These are phyloP conservation scores for Thunnus thynnus DNA, from an alignment of 2,113 vertebrate genomes.

Conservation along the genomic window DNA sequence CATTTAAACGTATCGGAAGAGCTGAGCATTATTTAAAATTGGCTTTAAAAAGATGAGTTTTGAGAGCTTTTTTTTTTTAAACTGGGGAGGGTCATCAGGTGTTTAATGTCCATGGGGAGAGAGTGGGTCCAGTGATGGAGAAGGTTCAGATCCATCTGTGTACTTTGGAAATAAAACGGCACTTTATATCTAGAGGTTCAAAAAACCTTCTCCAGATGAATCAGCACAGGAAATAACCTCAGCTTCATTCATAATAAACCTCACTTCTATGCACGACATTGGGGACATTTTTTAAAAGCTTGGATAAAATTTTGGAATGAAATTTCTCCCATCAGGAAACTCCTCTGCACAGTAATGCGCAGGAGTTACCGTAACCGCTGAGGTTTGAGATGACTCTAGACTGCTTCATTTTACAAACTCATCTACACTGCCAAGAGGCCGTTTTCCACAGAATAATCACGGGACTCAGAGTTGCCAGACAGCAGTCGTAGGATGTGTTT, in stretches of 20 bases:
- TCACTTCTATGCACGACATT: not conserved
- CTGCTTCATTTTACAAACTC: conserved; percentile 25
- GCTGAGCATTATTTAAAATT: no score
- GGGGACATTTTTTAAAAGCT: conserved; percentile 8
- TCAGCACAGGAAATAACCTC: not conserved
- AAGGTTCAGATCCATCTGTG: no score
- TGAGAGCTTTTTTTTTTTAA: no score
- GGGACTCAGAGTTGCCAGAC: conserved; percentile 18
- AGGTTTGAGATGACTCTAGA: conserved; percentile 19
- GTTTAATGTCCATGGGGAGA: no score
- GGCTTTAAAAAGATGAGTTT: no score
- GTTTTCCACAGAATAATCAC: conserved; percentile 28
- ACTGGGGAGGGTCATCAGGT: no score
- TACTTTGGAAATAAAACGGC: not conserved
- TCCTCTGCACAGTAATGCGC: not conserved
- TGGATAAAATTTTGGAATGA: conserved; percentile 2
- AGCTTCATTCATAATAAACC: not conserved
- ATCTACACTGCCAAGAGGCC: conserved; percentile 12
- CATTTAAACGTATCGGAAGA: no score
- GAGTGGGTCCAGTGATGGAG: no score
- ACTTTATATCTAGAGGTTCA: no score
- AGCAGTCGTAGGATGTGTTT: conserved; percentile 19
- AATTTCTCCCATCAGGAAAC: conserved; percentile 5
- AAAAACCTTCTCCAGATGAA: not conserved
- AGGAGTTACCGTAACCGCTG: conserved; percentile 14